These are phyloP conservation scores for Propithecus coquereli DNA, from an alignment of 2,113 vertebrate species.

Conservation along the genomic window DNA sequence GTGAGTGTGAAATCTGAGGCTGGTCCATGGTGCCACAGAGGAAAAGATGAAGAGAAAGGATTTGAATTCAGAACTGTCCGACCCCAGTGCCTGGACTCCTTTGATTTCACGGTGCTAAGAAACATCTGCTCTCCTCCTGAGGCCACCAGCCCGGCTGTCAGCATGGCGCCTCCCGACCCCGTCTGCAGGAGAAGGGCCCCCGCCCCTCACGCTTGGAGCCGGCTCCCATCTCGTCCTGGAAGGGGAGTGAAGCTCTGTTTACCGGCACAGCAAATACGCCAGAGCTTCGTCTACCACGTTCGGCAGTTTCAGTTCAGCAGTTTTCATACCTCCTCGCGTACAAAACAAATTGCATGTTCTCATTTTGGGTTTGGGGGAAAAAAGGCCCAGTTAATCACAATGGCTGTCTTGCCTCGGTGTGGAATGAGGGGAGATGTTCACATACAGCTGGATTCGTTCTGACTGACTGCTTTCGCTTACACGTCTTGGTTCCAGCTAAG, in stretches of 20 bases:
- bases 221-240: not conserved
- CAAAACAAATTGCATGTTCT: slow-evolving; percentile 57
- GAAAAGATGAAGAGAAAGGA: not conserved
- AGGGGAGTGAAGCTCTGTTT: not conserved
- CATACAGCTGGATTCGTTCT: not conserved
- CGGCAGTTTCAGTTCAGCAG: not conserved
- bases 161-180: too few relatives aligned
- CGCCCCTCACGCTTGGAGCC: not conserved
- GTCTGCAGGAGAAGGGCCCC: not conserved
- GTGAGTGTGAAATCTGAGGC: not conserved
- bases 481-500: not conserved
- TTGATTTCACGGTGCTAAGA: not conserved
- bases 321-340: not conserved
- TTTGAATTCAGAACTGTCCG: not conserved
- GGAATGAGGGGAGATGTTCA: not conserved
- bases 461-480: not conserved
- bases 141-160: too few relatives aligned
- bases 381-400: slow-evolving; percentile 50
- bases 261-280: not conserved
- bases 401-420: not conserved
- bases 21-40: not conserved
- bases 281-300: not conserved
- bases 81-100: not conserved
- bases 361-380: not conserved
- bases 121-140: not conserved